Base-by-base conservation (phyloP, 2,113 vertebrate species). In the Entelurus aequoreus region DNA sequence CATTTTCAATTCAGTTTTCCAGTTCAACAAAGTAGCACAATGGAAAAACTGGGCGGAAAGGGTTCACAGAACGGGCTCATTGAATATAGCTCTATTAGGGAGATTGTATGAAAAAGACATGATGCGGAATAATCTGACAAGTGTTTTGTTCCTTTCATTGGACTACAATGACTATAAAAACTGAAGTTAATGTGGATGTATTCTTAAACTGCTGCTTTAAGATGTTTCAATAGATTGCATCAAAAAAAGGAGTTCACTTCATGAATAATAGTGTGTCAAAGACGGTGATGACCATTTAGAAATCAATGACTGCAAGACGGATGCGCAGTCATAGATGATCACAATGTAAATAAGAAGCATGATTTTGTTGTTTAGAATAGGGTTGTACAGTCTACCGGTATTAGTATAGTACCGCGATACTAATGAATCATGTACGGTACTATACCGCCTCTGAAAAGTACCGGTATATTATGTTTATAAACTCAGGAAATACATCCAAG, bases 1-100 rank as follows among this genome's bases (percentile, higher is more conserved):
- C 73, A 52, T 40, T 74, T 69, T 79, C 72, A 9, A 77, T 77
- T 2, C 38, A 54, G 67, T 40, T 68, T 75, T 69, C 60, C 55
- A 66, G 74, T 75, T 71, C 58, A 73, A 82, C 75, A 77, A 78
- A 74, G 38, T 47, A 10, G 46, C 6, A 13, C 50, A 75, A 59
- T 66, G 44, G 53, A 54, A 16, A 28, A 51, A 19, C 40, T 40
- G 5, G 12, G n/a, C 12, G 13, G 47, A 9, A 58, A 56, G 6
- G 38, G 11, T 38, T 51, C 8, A 21, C 14, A 60, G 47, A 63
- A 54, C 46, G 4, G 1, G 16, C 21, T 57, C 1, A 42, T 54
- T 42, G 16, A 62, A 66, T 60, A 13, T 11, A 51, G 51, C 42
- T 38, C 12, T 49, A 46, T 38, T 12, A 62, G 1, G 5, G 21